Evolutionary conservation across 35 echinoderm and acorn worm species (phyloP).

Genomic region (Anneissia japonica): DNA sequence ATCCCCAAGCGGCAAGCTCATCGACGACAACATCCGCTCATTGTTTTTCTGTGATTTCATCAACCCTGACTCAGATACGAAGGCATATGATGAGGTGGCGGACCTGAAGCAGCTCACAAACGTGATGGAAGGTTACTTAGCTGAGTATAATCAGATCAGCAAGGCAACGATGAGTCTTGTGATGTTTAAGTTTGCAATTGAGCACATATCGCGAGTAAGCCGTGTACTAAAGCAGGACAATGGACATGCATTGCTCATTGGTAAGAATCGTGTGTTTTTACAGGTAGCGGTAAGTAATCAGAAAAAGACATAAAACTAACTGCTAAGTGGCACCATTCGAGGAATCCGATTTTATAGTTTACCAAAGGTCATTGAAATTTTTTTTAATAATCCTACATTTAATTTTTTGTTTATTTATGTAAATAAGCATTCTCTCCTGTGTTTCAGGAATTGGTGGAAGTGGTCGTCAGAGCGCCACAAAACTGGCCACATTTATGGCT

Average conservation of each 20-base stretch:
- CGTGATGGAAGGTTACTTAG: slow-evolving; percentile 73
- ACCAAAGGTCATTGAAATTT: neutral
- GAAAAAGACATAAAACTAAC: neutral
- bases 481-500: slow-evolving; percentile 88
- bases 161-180: slow-evolving; percentile 96
- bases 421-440: neutral
- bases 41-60: slow-evolving; percentile 94
- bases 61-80: slow-evolving; percentile 73
- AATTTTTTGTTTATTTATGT: neutral
- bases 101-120: slow-evolving; percentile 69
- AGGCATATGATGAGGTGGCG: slow-evolving; percentile 79
- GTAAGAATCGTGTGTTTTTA: slow-evolving; percentile 23
- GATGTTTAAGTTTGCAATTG: slow-evolving; percentile 99
- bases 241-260: slow-evolving; percentile 80
- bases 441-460: slow-evolving; percentile 89
- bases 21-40: slow-evolving; percentile 96
- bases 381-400: neutral
- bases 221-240: slow-evolving; percentile 96
- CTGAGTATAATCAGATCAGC: slow-evolving; percentile 90
- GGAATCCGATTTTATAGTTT: neutral
- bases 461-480: slow-evolving; percentile 91
- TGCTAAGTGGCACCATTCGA: neutral
- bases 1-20: slow-evolving; percentile 82
- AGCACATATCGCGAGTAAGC: slow-evolving; percentile 90
- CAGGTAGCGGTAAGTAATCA: neutral